Evolutionary conservation across 1,140 invertebrate genomes (phyloP).

Genomic region (Neodiprion pinetum): DNA sequence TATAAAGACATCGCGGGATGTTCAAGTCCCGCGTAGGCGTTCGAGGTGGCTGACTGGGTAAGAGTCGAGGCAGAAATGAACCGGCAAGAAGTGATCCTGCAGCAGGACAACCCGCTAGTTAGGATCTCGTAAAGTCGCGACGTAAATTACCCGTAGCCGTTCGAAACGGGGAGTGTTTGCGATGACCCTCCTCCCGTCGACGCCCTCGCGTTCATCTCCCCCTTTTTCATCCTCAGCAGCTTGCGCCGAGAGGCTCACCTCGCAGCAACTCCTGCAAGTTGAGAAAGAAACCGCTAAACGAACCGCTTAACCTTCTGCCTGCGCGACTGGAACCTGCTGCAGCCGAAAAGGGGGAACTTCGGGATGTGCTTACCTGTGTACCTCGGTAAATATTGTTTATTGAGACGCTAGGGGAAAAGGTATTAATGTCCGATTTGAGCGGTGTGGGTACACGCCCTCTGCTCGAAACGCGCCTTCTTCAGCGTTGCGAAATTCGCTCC

Average conservation of each 20-base stretch:
- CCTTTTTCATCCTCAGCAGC: not conserved
- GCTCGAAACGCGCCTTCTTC: too few relatives aligned
- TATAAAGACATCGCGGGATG: not conserved
- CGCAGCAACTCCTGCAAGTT: too few relatives aligned
- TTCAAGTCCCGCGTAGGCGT: not conserved
- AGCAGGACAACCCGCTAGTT: constrained; percentile 49
- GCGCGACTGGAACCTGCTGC: not conserved
- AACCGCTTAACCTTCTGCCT: too few relatives aligned
- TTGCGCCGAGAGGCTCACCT: too few relatives aligned
- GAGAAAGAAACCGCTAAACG: too few relatives aligned
- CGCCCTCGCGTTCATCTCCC: constrained; percentile 2
- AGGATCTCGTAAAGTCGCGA: constrained; percentile 53
- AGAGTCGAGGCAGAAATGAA: not conserved
- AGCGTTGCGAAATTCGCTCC: too few relatives aligned
- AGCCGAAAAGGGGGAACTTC: not conserved
- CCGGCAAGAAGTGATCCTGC: not conserved
- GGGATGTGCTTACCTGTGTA: not conserved
- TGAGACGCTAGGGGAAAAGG: constrained; percentile 17
- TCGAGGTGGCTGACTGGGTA: not conserved
- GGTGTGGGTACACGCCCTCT: too few relatives aligned
- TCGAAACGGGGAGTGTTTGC: constrained; percentile 20
- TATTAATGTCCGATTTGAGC: constrained; percentile 12
- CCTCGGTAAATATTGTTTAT: constrained; percentile 20
- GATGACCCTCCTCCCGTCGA: constrained; percentile 17
- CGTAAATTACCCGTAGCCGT: constrained; percentile 48